phyloP scores from a whole-genome alignment of 2,113 vertebrate species.

The Thamnophis sirtalis region DNA sequence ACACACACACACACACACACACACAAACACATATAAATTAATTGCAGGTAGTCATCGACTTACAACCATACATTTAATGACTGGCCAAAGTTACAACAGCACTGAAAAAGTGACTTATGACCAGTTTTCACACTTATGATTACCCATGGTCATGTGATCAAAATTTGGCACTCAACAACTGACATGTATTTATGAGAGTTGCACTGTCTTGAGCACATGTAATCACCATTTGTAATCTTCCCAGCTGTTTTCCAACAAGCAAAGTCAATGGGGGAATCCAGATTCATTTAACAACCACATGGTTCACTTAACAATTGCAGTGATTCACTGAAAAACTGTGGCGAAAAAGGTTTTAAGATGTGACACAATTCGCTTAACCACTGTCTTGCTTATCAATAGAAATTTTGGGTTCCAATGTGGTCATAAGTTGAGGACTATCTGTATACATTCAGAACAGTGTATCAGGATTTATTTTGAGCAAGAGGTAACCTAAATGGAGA shows the following conservation, averaged over 20 bases:
- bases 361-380: neutral
- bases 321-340: neutral
- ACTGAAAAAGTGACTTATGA: neutral
- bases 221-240: neutral
- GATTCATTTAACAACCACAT: neutral
- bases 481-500: slow-evolving; percentile 12
- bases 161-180: neutral
- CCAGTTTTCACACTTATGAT: neutral
- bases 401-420: neutral
- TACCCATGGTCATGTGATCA: neutral
- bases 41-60: slow-evolving; percentile 12
- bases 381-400: neutral
- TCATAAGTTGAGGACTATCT: neutral
- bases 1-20: too few relatives aligned
- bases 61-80: neutral
- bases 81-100: neutral
- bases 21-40: too few relatives aligned
- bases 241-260: neutral
- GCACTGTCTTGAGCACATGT: neutral
- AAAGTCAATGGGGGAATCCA: neutral
- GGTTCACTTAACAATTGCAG: neutral
- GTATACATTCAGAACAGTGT: slow-evolving; percentile 4
- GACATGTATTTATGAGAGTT: neutral
- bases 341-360: neutral
- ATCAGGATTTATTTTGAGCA: slow-evolving; percentile 34